Evolutionary conservation across 2,113 vertebrate species (phyloP).

Genomic region (Vombatus ursinus): DNA sequence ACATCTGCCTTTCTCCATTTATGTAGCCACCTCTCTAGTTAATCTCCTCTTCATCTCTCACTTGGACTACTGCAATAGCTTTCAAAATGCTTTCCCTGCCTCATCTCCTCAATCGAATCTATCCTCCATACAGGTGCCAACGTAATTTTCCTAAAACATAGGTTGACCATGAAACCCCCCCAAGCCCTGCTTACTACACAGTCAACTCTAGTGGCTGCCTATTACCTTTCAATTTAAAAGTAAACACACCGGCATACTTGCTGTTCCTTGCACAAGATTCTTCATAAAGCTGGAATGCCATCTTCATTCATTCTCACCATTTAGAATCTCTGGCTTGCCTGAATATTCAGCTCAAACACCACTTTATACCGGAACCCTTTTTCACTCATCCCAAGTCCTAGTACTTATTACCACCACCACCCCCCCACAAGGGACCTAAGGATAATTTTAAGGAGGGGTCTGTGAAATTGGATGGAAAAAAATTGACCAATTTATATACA

Average conservation of each 20-base stretch:
- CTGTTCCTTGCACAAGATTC: neutral
- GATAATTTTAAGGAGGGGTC: neutral
- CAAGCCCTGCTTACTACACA: neutral
- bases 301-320: neutral
- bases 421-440: neutral
- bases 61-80: neutral
- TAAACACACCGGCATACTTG: neutral
- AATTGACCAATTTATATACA: neutral
- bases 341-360: neutral
- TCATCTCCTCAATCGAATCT: neutral
- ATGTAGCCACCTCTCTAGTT: neutral
- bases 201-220: neutral
- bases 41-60: neutral
- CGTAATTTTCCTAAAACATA: neutral
- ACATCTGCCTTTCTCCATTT: neutral
- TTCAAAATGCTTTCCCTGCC: neutral
- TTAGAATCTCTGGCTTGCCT: neutral
- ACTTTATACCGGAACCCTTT: neutral
- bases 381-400: neutral
- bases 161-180: neutral
- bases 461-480: neutral
- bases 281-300: neutral
- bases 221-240: neutral
- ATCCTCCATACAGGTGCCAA: neutral
- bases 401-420: neutral